Evolutionary conservation across 2,888 invertebrate species (phyloP).

Genomic region (Nephrotoma flavescens): DNA sequence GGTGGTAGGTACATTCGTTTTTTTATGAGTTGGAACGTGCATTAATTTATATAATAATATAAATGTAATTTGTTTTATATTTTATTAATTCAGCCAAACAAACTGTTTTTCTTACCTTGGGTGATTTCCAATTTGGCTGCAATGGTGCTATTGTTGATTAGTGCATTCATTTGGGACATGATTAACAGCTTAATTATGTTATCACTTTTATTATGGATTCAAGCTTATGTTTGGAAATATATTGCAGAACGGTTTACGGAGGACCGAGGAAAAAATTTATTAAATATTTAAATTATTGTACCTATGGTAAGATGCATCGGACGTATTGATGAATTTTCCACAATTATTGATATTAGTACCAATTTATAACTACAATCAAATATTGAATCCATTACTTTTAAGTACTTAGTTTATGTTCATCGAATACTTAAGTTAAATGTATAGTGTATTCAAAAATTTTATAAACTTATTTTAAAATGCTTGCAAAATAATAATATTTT

Average conservation of each 20-base stretch:
- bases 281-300: background rate
- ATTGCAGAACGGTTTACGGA: background rate
- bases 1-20: background rate
- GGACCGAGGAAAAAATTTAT: background rate
- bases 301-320: no score
- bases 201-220: background rate
- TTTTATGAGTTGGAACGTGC: background rate
- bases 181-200: background rate
- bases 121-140: background rate
- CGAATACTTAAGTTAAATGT: no score
- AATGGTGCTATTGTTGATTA: background rate
- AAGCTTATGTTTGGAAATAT: background rate
- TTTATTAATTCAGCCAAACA: background rate
- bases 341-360: no score
- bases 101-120: background rate
- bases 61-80: background rate
- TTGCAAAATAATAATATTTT: no score
- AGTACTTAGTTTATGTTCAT: no score
- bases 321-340: no score
- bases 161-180: background rate
- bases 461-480: no score
- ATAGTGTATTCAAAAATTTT: no score
- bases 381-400: no score
- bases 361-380: no score
- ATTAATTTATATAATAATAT: background rate